phyloP scores from a whole-genome alignment of 1,140 invertebrate species.

The Metaphire vulgaris region DNA sequence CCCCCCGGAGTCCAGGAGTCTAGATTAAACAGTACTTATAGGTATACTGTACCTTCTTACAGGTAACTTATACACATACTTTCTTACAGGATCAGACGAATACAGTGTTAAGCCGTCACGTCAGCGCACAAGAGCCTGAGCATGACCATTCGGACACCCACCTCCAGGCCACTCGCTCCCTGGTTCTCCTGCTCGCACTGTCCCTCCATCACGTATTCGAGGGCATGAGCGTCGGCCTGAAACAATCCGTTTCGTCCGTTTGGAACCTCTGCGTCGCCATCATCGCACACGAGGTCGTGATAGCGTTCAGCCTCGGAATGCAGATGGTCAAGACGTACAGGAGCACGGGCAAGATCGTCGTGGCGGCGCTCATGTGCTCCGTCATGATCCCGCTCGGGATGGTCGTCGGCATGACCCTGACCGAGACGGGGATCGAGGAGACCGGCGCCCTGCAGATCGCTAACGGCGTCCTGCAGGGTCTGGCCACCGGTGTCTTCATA shows the following conservation, averaged over 20 bases:
- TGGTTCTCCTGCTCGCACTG: conserved; percentile 61
- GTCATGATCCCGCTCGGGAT: conserved; percentile 64
- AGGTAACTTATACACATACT: neutral
- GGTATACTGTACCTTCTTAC: no score
- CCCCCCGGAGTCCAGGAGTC: no score
- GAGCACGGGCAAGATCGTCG: conserved; percentile 56
- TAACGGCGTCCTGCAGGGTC: conserved; percentile 57
- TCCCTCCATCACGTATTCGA: conserved; percentile 72
- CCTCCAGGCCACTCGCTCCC: conserved; percentile 37
- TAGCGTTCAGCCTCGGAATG: conserved; percentile 60
- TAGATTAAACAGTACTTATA: no score
- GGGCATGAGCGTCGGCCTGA: conserved; percentile 73
- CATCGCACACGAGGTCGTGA: conserved; percentile 59
- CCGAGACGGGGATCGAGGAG: conserved; percentile 42
- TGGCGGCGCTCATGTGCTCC: conserved; percentile 58
- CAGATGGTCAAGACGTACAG: conserved; percentile 56
- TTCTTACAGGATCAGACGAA: no score
- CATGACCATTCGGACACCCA: conserved; percentile 14
- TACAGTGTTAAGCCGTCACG: conserved; percentile 7
- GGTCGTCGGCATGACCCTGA: conserved; percentile 57
- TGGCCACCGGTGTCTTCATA: conserved; percentile 83
- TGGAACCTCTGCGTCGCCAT: conserved; percentile 58
- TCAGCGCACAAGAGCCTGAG: conserved; percentile 28
- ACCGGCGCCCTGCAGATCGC: conserved; percentile 36
- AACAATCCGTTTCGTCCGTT: conserved; percentile 40